phyloP scores from a whole-genome alignment of 2,888 invertebrate species.

The Malthinus seriepunctatus region DNA sequence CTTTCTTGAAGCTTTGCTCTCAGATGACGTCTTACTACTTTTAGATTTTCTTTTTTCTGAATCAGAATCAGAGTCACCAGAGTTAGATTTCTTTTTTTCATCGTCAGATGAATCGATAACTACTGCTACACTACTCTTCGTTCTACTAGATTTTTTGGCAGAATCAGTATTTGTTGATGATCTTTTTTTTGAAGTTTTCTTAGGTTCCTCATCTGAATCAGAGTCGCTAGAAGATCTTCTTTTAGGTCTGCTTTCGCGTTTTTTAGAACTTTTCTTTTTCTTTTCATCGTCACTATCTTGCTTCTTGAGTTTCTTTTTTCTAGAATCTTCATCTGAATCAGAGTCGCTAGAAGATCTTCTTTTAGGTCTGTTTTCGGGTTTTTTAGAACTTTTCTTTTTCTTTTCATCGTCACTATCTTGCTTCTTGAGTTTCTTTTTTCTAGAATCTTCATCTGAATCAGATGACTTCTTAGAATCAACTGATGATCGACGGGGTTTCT shows the following conservation, averaged over 20 bases:
- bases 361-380: constrained; percentile 24
- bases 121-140: not conserved
- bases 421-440: constrained; percentile 17
- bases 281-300: constrained; percentile 33
- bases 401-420: constrained; percentile 33
- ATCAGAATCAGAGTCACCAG: constrained; percentile 47
- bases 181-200: too few relatives aligned
- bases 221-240: not conserved
- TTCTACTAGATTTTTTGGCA: too few relatives aligned
- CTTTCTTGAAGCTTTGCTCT: constrained; percentile 38
- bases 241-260: constrained; percentile 23
- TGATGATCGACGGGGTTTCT: constrained; percentile 12
- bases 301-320: constrained; percentile 17
- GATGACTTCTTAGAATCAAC: constrained; percentile 15
- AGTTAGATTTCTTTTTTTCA: constrained; percentile 21
- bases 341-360: not conserved
- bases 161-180: too few relatives aligned
- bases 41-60: constrained; percentile 48
- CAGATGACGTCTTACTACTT: constrained; percentile 45
- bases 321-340: constrained; percentile 6
- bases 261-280: constrained; percentile 13
- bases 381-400: constrained; percentile 13
- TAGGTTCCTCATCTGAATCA: too few relatives aligned
- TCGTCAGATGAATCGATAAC: not conserved
- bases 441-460: constrained; percentile 6